Base-by-base conservation (phyloP, 2,888 invertebrate species). In the Ophioninae sp. region DNA sequence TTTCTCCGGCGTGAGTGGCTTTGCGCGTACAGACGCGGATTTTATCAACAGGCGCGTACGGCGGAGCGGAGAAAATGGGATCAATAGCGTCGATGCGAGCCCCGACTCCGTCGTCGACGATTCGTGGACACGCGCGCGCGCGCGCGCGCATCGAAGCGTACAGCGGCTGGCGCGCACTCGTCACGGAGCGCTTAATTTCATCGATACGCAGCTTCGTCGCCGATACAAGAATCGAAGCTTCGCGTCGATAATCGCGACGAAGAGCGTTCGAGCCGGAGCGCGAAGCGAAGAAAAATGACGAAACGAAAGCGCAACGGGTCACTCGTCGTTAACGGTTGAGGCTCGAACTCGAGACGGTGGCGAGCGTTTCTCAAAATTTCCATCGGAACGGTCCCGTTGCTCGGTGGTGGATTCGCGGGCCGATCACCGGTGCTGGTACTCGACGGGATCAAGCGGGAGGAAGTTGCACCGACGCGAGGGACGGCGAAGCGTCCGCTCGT, bases 21-120 rank as follows among this genome's bases (percentile, higher is more conserved):
- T 37, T 73, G 62, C 83, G 88, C 88, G 88, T 87, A 88, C 87
- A 88, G 87, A 87, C 89, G 88, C 91, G 89, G 89, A 91, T 90
- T 91, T 91, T 88, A 90, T 89, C 89, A 88, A 88, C 88, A 88
- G 83, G 67, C 79, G 85, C 81, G 77, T 77, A 80, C 79, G 82
- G 65, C 79, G 82, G 65, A 75, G 72, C 84, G 75, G 88, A 88
- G 87, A 85, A 87, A 85, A 82, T 65, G 87, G 88, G 91, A 92
- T 92, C 92, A 90, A 92, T 92, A 91, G 88, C 88, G 89, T 89
- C 90, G 91, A 91, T 90, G 90, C 82, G 90, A 90, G 89, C 89
- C 84, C 81, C 82, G 65, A 68, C 77, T 79, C 75, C 68, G 59
- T 79, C 70, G 78, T 76, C 23, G 73, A 67, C 81, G 84, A 86